phyloP scores from a whole-genome alignment of 2,113 vertebrate species.

The Pituophis catenifer region DNA sequence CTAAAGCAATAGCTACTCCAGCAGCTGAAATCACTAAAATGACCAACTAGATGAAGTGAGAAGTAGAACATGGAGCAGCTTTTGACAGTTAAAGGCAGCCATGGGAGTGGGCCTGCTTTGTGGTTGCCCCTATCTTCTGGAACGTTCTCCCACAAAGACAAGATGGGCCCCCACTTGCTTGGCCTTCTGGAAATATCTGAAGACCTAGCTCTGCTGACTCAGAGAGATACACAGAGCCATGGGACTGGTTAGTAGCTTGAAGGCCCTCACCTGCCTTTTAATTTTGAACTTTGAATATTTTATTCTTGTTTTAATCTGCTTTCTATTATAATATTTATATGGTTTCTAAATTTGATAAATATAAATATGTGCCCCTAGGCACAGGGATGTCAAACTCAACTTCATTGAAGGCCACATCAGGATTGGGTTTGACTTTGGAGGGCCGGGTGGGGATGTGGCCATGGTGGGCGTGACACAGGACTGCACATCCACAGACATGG shows the following conservation, averaged over 20 bases:
- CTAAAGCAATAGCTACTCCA: not conserved
- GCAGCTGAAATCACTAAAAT: not conserved
- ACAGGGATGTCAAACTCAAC: too few species aligned
- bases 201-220: not conserved
- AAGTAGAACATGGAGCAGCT: not conserved
- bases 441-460: too few species aligned
- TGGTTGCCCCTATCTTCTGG: not conserved
- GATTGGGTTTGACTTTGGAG: too few species aligned
- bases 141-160: not conserved
- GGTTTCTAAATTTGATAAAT: too few species aligned
- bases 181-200: not conserved
- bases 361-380: not conserved
- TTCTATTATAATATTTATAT: not conserved
- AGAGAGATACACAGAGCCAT: not conserved
- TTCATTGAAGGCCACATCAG: too few species aligned
- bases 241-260: not conserved
- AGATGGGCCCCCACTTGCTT: not conserved
- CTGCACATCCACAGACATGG: too few species aligned
- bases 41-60: not conserved
- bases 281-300: not conserved
- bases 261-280: not conserved
- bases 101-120: not conserved
- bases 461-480: too few species aligned
- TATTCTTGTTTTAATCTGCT: not conserved
- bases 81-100: not conserved